Conservation (phyloP, 2,797 vertebrate species). For the Alosa sapidissima region DNA sequence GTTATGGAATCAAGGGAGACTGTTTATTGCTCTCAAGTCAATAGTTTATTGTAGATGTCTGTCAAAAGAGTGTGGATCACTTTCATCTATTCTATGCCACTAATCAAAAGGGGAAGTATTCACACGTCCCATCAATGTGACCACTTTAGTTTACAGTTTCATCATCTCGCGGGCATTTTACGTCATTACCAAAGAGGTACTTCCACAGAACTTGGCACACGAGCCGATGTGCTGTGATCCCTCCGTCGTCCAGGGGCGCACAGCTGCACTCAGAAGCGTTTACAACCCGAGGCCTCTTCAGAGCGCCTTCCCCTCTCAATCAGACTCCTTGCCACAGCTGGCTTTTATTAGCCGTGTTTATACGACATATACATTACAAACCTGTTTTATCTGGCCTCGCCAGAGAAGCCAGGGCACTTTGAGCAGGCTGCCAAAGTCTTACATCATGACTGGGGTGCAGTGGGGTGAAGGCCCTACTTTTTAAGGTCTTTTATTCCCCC, state of each 20-base stretch:
- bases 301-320: slow-evolving; percentile 5
- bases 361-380: slow-evolving; percentile 42
- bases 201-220: neutral
- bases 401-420: slow-evolving; percentile 34
- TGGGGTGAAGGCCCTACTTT: slow-evolving; percentile 29
- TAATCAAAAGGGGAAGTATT: neutral
- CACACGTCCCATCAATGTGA: neutral
- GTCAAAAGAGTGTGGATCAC: neutral
- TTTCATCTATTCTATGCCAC: neutral
- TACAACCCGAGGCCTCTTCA: slow-evolving; percentile 8
- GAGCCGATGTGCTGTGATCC: neutral
- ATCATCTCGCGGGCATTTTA: neutral
- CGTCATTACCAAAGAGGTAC: neutral
- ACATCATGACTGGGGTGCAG: slow-evolving; percentile 36
- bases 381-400: slow-evolving; percentile 41
- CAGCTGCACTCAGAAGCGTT: neutral
- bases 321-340: slow-evolving; percentile 35
- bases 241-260: neutral
- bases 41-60: neutral
- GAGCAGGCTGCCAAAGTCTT: slow-evolving; percentile 45
- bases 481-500: slow-evolving; percentile 27
- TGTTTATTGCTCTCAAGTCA: neutral
- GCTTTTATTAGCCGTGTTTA: slow-evolving; percentile 42
- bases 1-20: neutral
- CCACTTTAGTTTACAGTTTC: neutral